Base-by-base conservation (phyloP, 2,113 vertebrate genomes). In the Tachysurus fulvidraco region DNA sequence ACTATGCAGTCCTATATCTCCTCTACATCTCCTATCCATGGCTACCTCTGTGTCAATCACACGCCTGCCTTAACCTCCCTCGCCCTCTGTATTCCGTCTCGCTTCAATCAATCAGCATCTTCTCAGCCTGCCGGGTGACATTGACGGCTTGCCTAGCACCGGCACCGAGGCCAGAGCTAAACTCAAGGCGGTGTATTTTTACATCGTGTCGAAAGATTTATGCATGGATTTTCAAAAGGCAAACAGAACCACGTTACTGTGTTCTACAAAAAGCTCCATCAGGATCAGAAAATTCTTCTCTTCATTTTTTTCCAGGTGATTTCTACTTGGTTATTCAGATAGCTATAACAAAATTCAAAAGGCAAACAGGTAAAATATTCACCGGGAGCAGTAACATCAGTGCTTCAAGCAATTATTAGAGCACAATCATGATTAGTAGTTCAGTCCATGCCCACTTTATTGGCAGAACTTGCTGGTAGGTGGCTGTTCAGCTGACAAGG, bases 31-130 rank as follows among this genome's bases (percentile, higher is more conserved):
- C 89, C 89, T 85, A 86, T 90, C 81, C 87, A 84, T 64, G 30
- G 87, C 83, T 92, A 92, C 91, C 91, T 93, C 92, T 88, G 89
- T 92, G 93, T 94, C 94, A 95, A 91, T 95, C 94, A 94, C 84
- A 1, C 83, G 16, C 83, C 88, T 90, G 93, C 93, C 93, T 92
- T 91, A 36, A 87, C 69, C 88, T 92, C 91, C 90, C 90, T 93
- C 91, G 89, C 91, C 93, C 93, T 92, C 87, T n/a, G 71, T 87
- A 90, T 91, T 81, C 90, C 86, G 88, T 86, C 78, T 87, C 88
- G 82, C 93, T 92, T 92, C 92, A 91, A 93, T 95, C 94, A 95
- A 92, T 95, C 94, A 93, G 89, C 90, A 89, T 92, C 91, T 91
- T 89, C 86, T 85, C 83, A 82, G 83, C 84, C 60, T 57, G 89